These are phyloP conservation scores for Enteromius thamalakanensis DNA, from an alignment of 2,797 vertebrate genomes.

Conservation along the genomic window DNA sequence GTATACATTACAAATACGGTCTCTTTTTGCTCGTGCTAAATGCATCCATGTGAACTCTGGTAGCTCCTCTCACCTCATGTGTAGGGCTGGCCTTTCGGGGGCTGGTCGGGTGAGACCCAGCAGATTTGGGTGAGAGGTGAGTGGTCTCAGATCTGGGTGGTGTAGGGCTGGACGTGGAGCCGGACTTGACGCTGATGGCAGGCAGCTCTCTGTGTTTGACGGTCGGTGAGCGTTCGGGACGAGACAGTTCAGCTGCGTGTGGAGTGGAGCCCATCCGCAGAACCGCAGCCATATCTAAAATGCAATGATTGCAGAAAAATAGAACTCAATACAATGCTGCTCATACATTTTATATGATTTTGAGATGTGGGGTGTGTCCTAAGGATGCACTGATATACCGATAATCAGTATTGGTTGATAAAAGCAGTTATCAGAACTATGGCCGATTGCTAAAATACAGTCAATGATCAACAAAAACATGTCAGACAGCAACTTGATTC, in stretches of 20 bases:
- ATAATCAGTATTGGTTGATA: neutral
- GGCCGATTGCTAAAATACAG: too few relatives aligned
- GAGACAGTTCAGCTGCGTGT: constrained; percentile 70
- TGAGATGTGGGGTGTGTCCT: neutral
- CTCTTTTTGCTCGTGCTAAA: neutral
- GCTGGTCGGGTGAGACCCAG: constrained; percentile 80
- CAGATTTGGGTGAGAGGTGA: constrained; percentile 78
- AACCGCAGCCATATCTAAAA: constrained; percentile 74
- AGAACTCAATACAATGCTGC: neutral
- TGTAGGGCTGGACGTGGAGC: constrained; percentile 83
- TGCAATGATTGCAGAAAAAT: neutral
- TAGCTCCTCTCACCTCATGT: constrained; percentile 83
- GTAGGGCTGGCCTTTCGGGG: constrained; percentile 92
- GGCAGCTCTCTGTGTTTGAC: constrained; percentile 76
- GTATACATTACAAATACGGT: neutral
- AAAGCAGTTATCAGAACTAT: neutral
- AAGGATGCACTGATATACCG: neutral
- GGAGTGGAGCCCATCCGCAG: constrained; percentile 72
- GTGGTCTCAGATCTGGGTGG: constrained; percentile 87
- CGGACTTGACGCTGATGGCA: constrained; percentile 78
- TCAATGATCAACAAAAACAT: too few relatives aligned
- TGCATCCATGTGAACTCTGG: neutral
- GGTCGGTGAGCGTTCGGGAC: constrained; percentile 73
- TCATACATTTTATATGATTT: neutral
- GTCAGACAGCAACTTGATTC: too few relatives aligned